Conservation (phyloP, 2,797 vertebrate genomes). For the Lutjanus campechanus region DNA sequence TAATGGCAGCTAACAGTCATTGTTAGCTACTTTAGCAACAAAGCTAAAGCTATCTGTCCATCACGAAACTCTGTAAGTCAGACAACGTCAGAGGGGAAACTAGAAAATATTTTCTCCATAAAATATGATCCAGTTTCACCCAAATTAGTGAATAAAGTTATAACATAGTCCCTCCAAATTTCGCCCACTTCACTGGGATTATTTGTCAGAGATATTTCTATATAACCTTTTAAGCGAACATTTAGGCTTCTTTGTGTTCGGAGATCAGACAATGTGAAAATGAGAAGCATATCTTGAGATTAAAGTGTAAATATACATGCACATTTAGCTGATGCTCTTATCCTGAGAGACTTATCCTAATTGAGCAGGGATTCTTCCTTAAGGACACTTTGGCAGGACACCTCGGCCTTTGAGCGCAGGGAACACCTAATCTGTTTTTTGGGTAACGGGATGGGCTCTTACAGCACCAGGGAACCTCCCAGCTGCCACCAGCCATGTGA, state of each 20-base stretch:
- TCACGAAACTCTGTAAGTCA: too few relatives aligned
- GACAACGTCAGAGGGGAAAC: too few relatives aligned
- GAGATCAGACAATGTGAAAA: too few relatives aligned
- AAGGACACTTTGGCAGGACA: slow-evolving; percentile 49
- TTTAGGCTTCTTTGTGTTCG: neutral
- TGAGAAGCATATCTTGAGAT: neutral
- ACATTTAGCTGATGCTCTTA: slow-evolving; percentile 2
- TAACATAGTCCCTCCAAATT: too few relatives aligned
- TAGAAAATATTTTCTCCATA: too few relatives aligned
- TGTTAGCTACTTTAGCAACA: too few relatives aligned
- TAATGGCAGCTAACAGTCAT: too few relatives aligned
- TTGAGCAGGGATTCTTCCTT: slow-evolving; percentile 13
- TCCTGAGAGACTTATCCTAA: slow-evolving; percentile 4
- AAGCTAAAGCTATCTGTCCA: too few relatives aligned
- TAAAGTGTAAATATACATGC: slow-evolving; percentile 2
- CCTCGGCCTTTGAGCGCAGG: slow-evolving; percentile 1
- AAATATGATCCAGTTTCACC: too few relatives aligned
- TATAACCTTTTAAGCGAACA: too few relatives aligned
- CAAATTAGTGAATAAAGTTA: too few relatives aligned
- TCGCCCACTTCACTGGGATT: neutral
- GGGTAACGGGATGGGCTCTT: slow-evolving; percentile 34
- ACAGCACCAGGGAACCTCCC: neutral
- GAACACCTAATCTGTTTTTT: slow-evolving; percentile 40
- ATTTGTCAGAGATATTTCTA: too few relatives aligned
- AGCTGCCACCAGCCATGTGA: neutral